Percentiles rank a stretch among this genome's conserved stretches.
phyloP scores from a whole-genome alignment of 2,113 vertebrate species.

The Diadophis punctatus region DNA sequence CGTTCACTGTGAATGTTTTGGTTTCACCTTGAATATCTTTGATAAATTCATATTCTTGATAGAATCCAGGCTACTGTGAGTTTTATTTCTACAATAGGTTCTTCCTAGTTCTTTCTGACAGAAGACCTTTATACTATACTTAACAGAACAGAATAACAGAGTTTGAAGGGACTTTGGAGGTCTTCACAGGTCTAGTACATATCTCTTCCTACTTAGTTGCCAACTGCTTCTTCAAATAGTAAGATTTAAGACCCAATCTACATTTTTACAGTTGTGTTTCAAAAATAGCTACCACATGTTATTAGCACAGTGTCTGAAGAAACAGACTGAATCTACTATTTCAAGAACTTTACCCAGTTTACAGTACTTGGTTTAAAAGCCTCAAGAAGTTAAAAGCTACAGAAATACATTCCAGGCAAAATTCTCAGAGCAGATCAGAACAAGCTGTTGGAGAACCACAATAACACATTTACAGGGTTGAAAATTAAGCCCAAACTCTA shows the following conservation, averaged over 20 bases:
- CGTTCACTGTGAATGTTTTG: too few species aligned
- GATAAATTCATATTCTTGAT: neutral
- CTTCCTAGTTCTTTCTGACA: neutral
- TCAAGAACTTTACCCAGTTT: neutral
- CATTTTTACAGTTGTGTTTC: neutral
- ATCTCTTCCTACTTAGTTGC: neutral
- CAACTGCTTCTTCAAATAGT: neutral
- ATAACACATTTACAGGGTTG: neutral
- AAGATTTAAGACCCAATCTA: neutral
- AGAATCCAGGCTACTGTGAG: neutral
- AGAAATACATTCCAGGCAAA: neutral
- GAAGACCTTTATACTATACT: neutral
- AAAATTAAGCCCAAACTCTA: neutral
- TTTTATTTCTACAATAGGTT: neutral
- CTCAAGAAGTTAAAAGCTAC: neutral
- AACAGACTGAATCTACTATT: neutral
- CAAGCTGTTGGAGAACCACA: neutral
- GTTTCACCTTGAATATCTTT: neutral
- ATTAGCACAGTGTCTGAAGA: neutral
- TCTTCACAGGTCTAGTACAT: too few species aligned
- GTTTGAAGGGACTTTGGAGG: too few species aligned
- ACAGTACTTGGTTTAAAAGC: neutral
- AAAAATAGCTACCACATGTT: neutral
- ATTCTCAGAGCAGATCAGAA: neutral
- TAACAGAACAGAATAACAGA: too few species aligned